Evolutionary conservation across 1,140 invertebrate genomes (phyloP), one percentile per base, ranked within the genome.

Genomic region (Microplitis mediator): DNA sequence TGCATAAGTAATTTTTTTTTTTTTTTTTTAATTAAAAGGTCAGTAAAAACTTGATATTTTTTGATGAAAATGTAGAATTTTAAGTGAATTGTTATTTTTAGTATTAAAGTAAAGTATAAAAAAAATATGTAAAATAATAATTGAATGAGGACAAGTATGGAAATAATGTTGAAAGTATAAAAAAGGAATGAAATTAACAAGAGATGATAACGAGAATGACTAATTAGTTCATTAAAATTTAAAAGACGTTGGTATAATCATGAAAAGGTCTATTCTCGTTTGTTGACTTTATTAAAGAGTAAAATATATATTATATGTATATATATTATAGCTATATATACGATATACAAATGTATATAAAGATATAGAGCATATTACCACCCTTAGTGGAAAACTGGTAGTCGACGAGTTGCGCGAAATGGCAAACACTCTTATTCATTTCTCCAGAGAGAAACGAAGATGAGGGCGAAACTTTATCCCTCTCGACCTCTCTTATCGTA

Each of bases 391-490:
- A 31, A 70, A 60, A 64, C 50, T 54, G 23, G 60, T 65, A 32
- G 50, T 32, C 69, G 70, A 72, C 65, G 65, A 54, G 65, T 52
- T 67, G 39, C 16, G 35, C 63, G 36, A 34, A 50, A 36, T 61
- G 65, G 64, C 52, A 65, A 74, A 66, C 73, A 71, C 68, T 74
- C 63, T 71, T 71, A 67, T 71, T 74, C 64, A 74, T 74, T 74
- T 74, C 73, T 71, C 73, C 32, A 66, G 73, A 67, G 69, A 74
- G 63, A 67, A 74, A 62, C 52, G 36, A 66, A 74, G 39, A 70
- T 66, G 36, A 67, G 50, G 32, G 35, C 5, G 31, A 68, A 56
- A 50, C 16, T 66, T 13, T 35, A 52, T 68, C 66, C 23, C 39
- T 45, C 39, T 68, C 23, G 13, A 34, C 50, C 31, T 56, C 23